Base-by-base conservation (phyloP, 2,113 vertebrate species). In the Microcebus ravelobensis region DNA sequence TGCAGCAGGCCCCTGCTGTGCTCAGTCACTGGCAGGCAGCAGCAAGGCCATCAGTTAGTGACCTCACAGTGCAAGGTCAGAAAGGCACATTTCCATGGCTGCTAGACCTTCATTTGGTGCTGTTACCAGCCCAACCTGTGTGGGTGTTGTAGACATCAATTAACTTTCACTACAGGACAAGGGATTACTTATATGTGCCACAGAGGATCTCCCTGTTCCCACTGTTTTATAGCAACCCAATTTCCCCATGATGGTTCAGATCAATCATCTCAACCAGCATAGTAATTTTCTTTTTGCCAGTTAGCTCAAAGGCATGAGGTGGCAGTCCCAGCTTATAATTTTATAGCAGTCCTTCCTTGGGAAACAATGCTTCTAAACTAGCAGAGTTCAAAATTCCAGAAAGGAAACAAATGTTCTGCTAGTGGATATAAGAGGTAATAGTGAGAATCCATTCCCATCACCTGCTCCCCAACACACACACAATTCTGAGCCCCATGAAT, bases 41-140 rank as follows among this genome's bases (percentile, higher is more conserved):
- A 25, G 8, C 0, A 18, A n/a, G 10, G 14, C 18, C 15, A 4
- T 11, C 14, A 5, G 48, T 5, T 18, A 8, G 25, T 50, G 21
- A 81, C 34, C 52, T 61, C 9, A 25, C 9, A 12, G 34, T 15
- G 27, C 57, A 27, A 73, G 52, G 36, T 11, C 29, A n/a, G 25
- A 68, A 57, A 36, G 42, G 50, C 11, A 45, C 50, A 71, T n/a
- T 4, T 36, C 7, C 42, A 52, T 21, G 31, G 77, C 52, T 20
- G 5, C 34, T 10, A 27, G 27, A 9, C 11, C 29, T 48, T 20
- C 34, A 48, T 61, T 71, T 14, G 10, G 10, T 17, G 57, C 57
- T 21, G 67, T 14, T 39, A n/a, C 20, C 34, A 52, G 55, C 11
- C 36, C 31, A 11, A 55, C 17, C 8, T 63, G 23, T 15, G 61